Evolutionary conservation across 1,140 invertebrate genomes (phyloP), one percentile per base, ranked within the genome.

Genomic region (Cephus cinctus): DNA sequence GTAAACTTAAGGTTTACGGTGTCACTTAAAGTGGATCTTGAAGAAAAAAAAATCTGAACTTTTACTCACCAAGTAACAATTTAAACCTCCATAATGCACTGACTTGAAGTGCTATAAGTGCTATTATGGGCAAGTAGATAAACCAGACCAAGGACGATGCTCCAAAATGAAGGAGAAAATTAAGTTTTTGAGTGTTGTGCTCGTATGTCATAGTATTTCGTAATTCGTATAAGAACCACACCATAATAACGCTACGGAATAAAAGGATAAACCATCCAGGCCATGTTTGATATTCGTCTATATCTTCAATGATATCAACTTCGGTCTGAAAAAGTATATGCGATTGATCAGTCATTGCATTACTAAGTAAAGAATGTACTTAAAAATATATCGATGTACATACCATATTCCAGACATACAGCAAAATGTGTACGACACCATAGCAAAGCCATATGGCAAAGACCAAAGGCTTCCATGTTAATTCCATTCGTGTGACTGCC

Each of bases 61-160:
- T 47, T 43, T 30, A 79, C 83, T 83, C 75, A 94, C 93, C 92
- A 58, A 96, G 80, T 47, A 98, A 78, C 59, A 98, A 83, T 78
- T 98, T 98, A 75, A 90, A 94, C 73, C 94, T 86, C 94, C 94
- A 98, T 50, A 98, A 76, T 34, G 94, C 86, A 50, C 93, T 95
- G 32, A 98, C 87, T 77, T 96, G 92, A 44, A 96, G 79, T 21
- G 93, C 91, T 56, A 98, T 91, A 36, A 98, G 81, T 34, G 93
- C 94, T 54, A 98, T 86, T 30, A 97, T 88, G 5, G 95, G 94
- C 52, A 98, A 80, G 76, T 98, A 98, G 54, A 98, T 93, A 65
- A 98, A 98, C 96, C 96, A 98, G 12, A 98, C 95, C 25, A 98
- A 79, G 56, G 94, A 95, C 16, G 94, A 96, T 25, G 96, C 96